Conservation (phyloP, 2,797 vertebrate species). For the Pseudomugil gertrudae region DNA sequence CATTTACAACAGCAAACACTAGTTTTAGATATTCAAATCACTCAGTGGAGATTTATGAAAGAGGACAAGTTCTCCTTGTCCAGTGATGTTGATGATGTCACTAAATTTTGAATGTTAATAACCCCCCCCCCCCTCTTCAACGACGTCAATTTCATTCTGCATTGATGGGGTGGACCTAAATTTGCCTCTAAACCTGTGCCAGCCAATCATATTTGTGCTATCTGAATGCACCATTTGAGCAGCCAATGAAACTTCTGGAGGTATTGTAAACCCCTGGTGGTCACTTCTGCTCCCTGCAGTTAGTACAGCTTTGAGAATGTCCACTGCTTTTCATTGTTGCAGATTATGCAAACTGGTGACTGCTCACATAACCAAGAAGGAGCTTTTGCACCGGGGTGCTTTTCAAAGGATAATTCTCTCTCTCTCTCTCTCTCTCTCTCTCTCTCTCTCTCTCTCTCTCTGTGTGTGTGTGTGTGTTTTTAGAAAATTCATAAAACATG, state of each 20-base stretch:
- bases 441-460: too few relatives aligned
- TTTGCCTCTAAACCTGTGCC: constrained; percentile 25
- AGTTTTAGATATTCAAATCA: constrained; percentile 16
- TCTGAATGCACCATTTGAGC: constrained; percentile 72
- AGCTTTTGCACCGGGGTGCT: neutral
- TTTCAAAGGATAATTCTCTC: constrained; percentile 1
- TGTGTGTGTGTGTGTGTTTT: neutral
- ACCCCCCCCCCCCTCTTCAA: constrained; percentile 29
- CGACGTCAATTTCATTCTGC: constrained; percentile 22
- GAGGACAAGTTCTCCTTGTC: neutral
- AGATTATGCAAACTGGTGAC: constrained; percentile 34
- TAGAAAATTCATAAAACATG: neutral
- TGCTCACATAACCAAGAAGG: constrained; percentile 3
- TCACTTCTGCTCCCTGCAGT: constrained; percentile 46
- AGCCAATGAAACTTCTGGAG: constrained; percentile 58
- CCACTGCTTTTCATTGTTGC: constrained; percentile 19
- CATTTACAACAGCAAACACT: neutral
- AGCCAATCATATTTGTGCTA: constrained; percentile 60
- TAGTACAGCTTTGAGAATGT: constrained; percentile 31
- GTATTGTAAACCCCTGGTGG: constrained; percentile 50
- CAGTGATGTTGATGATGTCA: constrained; percentile 18
- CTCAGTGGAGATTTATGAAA: neutral
- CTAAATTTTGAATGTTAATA: constrained; percentile 73
- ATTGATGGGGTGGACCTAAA: constrained; percentile 21
- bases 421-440: too few relatives aligned